Evolutionary conservation across 2,888 invertebrate species (phyloP).

Genomic region (Ommatoiulus sabulosus): DNA sequence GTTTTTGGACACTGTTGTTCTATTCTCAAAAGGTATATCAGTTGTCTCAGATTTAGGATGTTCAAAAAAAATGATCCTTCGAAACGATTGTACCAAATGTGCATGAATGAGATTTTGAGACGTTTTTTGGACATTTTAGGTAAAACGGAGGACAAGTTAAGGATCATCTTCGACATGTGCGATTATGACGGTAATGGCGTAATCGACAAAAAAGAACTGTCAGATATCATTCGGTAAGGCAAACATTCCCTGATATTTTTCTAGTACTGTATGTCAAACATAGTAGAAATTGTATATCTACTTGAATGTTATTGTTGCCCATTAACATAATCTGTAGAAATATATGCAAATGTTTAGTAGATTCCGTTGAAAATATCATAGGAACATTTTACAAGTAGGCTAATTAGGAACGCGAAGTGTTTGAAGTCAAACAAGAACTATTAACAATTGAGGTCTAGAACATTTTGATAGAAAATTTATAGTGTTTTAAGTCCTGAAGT

Average conservation of each 20-base stretch:
- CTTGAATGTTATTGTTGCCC: too few relatives aligned
- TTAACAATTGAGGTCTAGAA: too few relatives aligned
- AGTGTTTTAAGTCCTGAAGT: too few relatives aligned
- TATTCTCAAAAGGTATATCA: conserved; percentile 82
- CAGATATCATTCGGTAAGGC: conserved; percentile 83
- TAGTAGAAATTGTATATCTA: too few relatives aligned
- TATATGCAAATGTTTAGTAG: too few relatives aligned
- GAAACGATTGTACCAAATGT: neutral
- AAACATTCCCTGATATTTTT: neutral
- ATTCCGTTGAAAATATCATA: too few relatives aligned
- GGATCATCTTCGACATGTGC: conserved; percentile 98
- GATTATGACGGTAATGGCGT: conserved; percentile 94
- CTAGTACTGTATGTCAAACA: neutral
- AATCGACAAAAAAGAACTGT: conserved; percentile 92
- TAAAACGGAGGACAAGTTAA: conserved; percentile 90
- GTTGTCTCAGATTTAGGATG: neutral
- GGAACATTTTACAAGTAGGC: too few relatives aligned
- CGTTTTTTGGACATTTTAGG: conserved; percentile 59
- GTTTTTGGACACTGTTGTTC: conserved; percentile 91
- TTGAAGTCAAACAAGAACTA: too few relatives aligned
- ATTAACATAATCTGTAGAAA: too few relatives aligned
- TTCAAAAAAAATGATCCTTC: neutral
- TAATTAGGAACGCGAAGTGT: too few relatives aligned
- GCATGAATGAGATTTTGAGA: neutral
- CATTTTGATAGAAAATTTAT: too few relatives aligned